Evolutionary conservation across 1,140 invertebrate species (phyloP).

Genomic region (Acromyrmex charruanus): DNA sequence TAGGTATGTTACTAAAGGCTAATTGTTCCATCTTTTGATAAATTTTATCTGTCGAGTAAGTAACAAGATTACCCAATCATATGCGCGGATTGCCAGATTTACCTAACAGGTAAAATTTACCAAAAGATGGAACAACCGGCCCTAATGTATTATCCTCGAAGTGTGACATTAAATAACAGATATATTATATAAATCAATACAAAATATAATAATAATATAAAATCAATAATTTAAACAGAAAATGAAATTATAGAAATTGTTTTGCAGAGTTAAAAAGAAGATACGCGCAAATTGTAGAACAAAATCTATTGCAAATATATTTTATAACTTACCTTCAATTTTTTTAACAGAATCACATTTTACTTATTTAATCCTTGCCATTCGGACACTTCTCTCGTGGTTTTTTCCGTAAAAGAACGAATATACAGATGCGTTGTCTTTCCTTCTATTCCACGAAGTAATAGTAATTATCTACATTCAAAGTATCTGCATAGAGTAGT

Average conservation of each 20-base stretch:
- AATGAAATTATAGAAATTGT: not conserved
- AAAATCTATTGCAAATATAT: not conserved
- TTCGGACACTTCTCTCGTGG: not conserved
- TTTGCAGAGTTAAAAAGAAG: not conserved
- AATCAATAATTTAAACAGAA: not conserved
- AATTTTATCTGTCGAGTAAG: too few species aligned
- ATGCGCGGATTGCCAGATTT: too few species aligned
- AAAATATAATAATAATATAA: not conserved
- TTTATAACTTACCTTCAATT: conserved; percentile 2
- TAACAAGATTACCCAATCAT: too few species aligned
- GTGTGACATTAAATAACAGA: too few species aligned
- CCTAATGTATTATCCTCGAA: too few species aligned
- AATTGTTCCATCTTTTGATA: too few species aligned
- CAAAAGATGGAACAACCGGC: too few species aligned
- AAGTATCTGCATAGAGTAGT: conserved; percentile 16
- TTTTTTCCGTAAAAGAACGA: not conserved
- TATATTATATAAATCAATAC: not conserved
- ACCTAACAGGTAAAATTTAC: too few species aligned
- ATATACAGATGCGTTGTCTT: not conserved
- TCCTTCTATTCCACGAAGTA: not conserved
- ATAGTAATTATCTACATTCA: conserved; percentile 13
- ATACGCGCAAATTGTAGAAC: not conserved
- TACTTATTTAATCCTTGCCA: not conserved
- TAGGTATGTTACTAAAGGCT: too few species aligned
- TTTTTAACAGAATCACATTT: not conserved